phyloP scores from a whole-genome alignment of 2,888 invertebrate genomes.

The Sphinx pinastri region DNA sequence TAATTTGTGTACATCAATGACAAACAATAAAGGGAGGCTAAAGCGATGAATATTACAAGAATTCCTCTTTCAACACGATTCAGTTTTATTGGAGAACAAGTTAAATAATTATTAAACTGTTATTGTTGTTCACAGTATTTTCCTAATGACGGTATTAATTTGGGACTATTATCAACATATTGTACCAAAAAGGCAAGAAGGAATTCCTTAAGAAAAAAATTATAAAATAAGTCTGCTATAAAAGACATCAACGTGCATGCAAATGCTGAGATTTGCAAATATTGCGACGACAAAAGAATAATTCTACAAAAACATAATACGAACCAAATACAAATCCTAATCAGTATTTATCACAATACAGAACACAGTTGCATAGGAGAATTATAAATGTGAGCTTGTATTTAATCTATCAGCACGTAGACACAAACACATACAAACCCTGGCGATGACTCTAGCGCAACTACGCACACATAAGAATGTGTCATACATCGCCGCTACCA shows the following conservation, averaged over 20 bases:
- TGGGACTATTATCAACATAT: too few relatives aligned
- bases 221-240: slow-evolving; percentile 21
- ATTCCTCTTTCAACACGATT: background rate
- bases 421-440: slow-evolving; percentile 52
- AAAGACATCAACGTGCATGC: slow-evolving; percentile 44
- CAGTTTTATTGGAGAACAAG: background rate
- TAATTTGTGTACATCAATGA: slow-evolving; percentile 28
- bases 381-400: slow-evolving; percentile 46
- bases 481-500: slow-evolving; percentile 43
- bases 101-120: too few relatives aligned
- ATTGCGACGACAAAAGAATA: background rate
- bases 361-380: slow-evolving; percentile 32
- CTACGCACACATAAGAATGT: slow-evolving; percentile 44
- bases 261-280: slow-evolving; percentile 18
- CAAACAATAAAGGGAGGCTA: slow-evolving; percentile 26
- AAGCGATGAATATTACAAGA: slow-evolving; percentile 11
- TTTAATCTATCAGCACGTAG: slow-evolving; percentile 59
- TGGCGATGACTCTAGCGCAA: slow-evolving; percentile 52
- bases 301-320: background rate
- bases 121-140: too few relatives aligned
- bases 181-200: too few relatives aligned
- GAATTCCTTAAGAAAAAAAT: background rate
- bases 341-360: slow-evolving; percentile 29
- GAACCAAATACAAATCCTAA: too few relatives aligned
- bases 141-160: too few relatives aligned